These are phyloP conservation scores for Chaetorhynchus papuensis DNA, from an alignment of 2,113 vertebrate species.

Conservation along the genomic window DNA sequence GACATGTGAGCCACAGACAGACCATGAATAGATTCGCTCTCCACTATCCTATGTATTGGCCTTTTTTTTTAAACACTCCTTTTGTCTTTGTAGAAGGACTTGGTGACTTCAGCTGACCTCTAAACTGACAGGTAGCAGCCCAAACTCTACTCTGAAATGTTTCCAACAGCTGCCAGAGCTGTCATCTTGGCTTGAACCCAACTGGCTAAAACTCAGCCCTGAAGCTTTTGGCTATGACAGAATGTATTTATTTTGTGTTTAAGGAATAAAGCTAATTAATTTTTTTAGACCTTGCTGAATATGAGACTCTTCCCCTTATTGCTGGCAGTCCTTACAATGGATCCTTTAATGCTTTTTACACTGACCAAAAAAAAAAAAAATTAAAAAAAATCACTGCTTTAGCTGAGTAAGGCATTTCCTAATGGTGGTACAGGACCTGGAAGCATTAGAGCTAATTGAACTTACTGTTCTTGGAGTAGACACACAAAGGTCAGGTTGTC, in stretches of 20 bases:
- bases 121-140: background rate
- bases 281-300: background rate
- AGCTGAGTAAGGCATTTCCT: slow-evolving; percentile 43
- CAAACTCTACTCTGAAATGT: background rate
- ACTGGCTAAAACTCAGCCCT: background rate
- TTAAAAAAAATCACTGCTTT: background rate
- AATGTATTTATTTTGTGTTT: background rate
- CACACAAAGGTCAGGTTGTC: slow-evolving; percentile 39
- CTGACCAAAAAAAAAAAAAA: background rate
- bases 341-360: background rate
- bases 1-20: background rate
- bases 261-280: slow-evolving; percentile 3
- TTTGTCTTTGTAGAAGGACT: background rate
- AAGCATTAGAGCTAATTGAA: slow-evolving; percentile 34
- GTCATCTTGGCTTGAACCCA: background rate
- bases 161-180: background rate
- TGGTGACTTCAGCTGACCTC: background rate
- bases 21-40: background rate
- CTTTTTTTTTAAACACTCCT: background rate
- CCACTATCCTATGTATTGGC: no score
- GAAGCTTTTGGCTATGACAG: background rate
- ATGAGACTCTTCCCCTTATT: background rate
- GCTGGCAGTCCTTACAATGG: background rate
- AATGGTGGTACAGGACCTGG: slow-evolving; percentile 4
- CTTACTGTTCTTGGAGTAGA: slow-evolving; percentile 6